Conservation (phyloP, 2,113 vertebrate species). For the Myxocyprinus asiaticus region DNA sequence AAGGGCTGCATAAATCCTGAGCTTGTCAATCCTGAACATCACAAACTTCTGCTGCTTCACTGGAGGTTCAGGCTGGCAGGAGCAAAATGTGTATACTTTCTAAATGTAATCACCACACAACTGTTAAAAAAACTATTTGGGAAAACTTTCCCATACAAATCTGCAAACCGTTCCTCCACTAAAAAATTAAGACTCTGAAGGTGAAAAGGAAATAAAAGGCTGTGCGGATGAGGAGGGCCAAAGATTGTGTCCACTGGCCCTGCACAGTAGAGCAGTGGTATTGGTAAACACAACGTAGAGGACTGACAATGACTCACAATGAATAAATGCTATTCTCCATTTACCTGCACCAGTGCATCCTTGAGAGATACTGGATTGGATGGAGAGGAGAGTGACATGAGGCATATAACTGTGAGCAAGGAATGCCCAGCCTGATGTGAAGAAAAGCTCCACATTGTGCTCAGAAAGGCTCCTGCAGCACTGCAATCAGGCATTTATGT, state of each 20-base stretch:
- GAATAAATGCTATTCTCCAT: constrained; percentile 55
- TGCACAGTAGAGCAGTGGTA: constrained; percentile 1
- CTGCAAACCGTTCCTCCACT: neutral
- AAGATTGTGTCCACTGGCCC: neutral
- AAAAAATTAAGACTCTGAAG: constrained; percentile 3
- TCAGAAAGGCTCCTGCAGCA: neutral
- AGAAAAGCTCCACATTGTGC: constrained; percentile 27
- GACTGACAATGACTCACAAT: constrained; percentile 5
- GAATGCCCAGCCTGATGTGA: neutral
- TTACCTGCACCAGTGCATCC: constrained; percentile 47
- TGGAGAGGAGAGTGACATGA: constrained; percentile 36
- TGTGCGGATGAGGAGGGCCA: neutral
- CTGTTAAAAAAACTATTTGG: constrained; percentile 7
- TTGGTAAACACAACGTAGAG: constrained; percentile 20
- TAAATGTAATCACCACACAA: neutral
- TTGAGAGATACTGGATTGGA: constrained; percentile 40
- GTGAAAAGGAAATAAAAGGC: constrained; percentile 3
- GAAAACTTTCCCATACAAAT: neutral
- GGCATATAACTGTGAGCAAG: constrained; percentile 35
- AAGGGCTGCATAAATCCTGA: neutral
- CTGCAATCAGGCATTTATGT: constrained; percentile 36
- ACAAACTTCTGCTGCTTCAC: constrained; percentile 23
- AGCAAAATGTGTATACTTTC: constrained; percentile 24
- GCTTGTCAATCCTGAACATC: constrained; percentile 33
- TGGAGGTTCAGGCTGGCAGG: neutral